Evolutionary conservation across 2,797 vertebrate species (phyloP), one percentile per base, ranked within the genome.

Genomic region (Syngnathus acus): DNA sequence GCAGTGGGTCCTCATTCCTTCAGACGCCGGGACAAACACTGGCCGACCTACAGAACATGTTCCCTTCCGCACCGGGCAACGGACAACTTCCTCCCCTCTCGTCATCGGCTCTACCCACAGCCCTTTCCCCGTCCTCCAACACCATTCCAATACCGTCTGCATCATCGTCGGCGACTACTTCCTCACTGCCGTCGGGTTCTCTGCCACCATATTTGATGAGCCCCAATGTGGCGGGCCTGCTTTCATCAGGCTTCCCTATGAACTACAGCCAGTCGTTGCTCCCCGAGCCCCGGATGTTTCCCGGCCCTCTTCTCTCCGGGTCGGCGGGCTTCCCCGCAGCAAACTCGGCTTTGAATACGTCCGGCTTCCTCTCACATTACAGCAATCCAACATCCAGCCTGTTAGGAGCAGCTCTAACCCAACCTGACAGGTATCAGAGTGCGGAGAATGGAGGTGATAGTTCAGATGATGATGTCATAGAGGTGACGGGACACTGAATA

Each of bases 391-490:
- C 91, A 81, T 92, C 95, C 90, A 91, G 95, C 91, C 87, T 92
- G 67, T 72, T 93, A 68, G 91, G 91, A 48, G 84, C 90, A 16
- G 88, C 90, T 1, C 85, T 92, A 68, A 86, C 80, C 57, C 89
- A 84, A 60, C 90, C 94, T n/a, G 93, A 97, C 84, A 68, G 89
- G 66, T 92, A 90, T 50, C 91, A 85, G 72, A 88, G 91, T 50
- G 76, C 90, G 0, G 95, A 98, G 80, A 94, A 95, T 40, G 94
- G 94, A 11, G 94, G 93, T 72, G 97, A 94, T 81, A 98, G 96
- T 80, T 97, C 96, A 38, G 97, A 99, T 16, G 97, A 99, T 4
- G 97, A 99, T 55, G 96, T 99, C 66, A 98, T 99, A 72, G 97
- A 98, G 85, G 95, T 99, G 84, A 98, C 90, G 42, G 95, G 95